Conservation (phyloP, 2,888 invertebrate species). For the Athrips mouffetella region DNA sequence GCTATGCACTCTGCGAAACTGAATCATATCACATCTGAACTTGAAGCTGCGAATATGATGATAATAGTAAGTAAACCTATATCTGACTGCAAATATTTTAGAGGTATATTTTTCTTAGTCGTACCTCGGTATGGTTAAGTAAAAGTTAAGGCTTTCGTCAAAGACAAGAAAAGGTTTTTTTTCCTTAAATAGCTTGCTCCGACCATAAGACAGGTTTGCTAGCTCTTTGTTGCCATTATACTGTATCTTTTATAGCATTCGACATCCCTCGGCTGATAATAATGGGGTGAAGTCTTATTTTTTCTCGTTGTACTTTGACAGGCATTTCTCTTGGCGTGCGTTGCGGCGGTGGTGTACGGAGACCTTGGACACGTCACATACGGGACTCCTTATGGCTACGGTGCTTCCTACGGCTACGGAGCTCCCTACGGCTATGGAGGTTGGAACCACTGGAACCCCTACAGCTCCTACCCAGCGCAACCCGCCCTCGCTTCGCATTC, state of each 20-base stretch:
- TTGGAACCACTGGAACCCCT: conserved; percentile 50
- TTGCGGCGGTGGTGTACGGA: conserved; percentile 44
- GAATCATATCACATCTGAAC: conserved; percentile 46
- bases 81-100: no score
- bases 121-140: no score
- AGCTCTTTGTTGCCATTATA: no score
- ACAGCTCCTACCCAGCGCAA: conserved; percentile 63
- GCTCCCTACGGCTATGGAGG: conserved; percentile 36
- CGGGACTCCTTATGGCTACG: conserved; percentile 44
- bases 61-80: conserved; percentile 64
- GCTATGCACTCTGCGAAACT: conserved; percentile 35
- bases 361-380: conserved; percentile 37
- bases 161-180: no score
- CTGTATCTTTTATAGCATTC: no score
- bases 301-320: conserved; percentile 28
- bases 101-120: background rate
- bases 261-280: no score
- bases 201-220: no score
- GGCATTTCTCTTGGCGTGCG: conserved; percentile 49
- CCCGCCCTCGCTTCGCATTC: conserved; percentile 77
- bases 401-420: conserved; percentile 37
- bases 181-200: no score
- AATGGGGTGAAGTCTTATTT: no score
- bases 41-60: conserved; percentile 55
- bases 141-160: no score